phyloP scores from a whole-genome alignment of 1,140 invertebrate genomes.

The Solen grandis region DNA sequence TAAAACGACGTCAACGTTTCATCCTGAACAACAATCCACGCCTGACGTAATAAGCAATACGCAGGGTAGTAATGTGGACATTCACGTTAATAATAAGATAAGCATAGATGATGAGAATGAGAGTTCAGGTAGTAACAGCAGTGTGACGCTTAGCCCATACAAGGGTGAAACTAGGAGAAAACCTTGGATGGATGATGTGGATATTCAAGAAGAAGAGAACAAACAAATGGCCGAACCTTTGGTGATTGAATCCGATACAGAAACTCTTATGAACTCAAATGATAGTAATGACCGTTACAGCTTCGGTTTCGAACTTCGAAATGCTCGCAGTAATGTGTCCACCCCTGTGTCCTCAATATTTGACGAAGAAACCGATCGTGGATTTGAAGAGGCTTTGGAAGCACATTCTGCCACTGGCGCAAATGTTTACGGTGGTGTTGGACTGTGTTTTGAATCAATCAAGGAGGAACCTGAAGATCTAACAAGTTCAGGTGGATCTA shows the following conservation, averaged over 20 bases:
- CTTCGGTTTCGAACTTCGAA: background rate
- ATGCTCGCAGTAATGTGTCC: conserved; percentile 25
- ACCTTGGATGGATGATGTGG: conserved; percentile 36
- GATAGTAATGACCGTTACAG: conserved; percentile 14
- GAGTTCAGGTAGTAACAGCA: conserved; percentile 37
- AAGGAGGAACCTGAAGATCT: conserved; percentile 63
- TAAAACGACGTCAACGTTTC: too few relatives aligned
- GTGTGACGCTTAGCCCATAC: conserved; percentile 34
- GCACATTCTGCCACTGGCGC: conserved; percentile 23
- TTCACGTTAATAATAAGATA: too few relatives aligned
- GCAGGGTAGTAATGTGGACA: too few relatives aligned
- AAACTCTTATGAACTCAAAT: conserved; percentile 28
- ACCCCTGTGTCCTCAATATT: conserved; percentile 55
- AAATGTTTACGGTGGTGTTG: conserved; percentile 50
- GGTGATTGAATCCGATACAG: conserved; percentile 41
- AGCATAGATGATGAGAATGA: conserved; percentile 43
- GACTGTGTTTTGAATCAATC: conserved; percentile 63
- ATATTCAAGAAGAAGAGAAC: conserved; percentile 5
- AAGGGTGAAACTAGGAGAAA: conserved; percentile 6
- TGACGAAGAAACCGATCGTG: conserved; percentile 58
- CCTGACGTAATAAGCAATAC: too few relatives aligned
- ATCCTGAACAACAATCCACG: too few relatives aligned
- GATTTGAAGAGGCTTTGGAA: conserved; percentile 59
- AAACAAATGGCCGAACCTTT: conserved; percentile 19
- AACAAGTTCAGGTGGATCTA: conserved; percentile 44